A percentile compares a stretch with the other conserved stretches of the same genome.
Conservation (phyloP, 2,888 invertebrate genomes). For the Empis stercorea region DNA sequence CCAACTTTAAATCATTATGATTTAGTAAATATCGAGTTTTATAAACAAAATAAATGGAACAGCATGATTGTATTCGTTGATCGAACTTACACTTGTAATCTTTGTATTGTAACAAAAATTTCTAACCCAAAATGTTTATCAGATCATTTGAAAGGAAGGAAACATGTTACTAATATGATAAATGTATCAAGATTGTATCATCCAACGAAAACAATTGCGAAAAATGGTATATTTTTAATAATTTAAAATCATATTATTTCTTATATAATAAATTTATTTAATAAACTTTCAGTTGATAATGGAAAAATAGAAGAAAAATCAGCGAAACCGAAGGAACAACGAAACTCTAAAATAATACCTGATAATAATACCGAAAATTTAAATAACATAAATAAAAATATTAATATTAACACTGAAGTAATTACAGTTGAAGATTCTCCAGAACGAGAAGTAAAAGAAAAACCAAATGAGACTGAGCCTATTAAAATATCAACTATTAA, state of each 20-base stretch:
- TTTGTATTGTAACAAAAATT: background rate
- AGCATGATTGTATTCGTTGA: background rate
- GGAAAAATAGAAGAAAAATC: background rate
- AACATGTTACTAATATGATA: constrained; percentile 21
- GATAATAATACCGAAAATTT: background rate
- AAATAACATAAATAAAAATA: background rate
- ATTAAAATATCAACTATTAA: too few relatives aligned
- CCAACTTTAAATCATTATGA: background rate
- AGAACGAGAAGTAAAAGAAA: constrained; percentile 4
- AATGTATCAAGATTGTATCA: constrained; percentile 16
- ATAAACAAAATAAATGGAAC: background rate
- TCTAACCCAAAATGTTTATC: constrained; percentile 18
- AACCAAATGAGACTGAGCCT: background rate
- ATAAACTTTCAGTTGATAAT: background rate
- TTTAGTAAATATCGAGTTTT: background rate
- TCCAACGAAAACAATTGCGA: background rate
- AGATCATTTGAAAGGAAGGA: constrained; percentile 25
- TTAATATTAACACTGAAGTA: background rate
- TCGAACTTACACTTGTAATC: background rate
- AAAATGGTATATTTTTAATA: background rate
- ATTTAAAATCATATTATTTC: too few relatives aligned
- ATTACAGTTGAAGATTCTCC: constrained; percentile 6
- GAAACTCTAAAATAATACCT: background rate
- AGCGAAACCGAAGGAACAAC: background rate
- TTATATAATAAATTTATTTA: background rate